Conservation (phyloP, 2,797 vertebrate genomes). For the Triplophysa yarkandensis region DNA sequence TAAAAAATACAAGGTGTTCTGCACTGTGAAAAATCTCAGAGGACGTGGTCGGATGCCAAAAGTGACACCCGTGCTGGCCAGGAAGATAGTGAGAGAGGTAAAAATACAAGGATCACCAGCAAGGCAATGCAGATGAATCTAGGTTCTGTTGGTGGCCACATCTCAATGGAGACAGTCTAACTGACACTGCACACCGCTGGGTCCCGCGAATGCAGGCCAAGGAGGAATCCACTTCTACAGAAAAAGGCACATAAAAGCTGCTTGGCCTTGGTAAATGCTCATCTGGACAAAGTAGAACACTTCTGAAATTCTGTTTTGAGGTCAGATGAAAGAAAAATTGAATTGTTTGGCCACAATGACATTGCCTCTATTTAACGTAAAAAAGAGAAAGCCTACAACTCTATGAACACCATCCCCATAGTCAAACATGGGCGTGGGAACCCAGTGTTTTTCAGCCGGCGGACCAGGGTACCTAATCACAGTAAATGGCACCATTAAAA, state of each 20-base stretch:
- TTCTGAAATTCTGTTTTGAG: neutral
- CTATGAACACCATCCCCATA: neutral
- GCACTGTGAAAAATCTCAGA: no score
- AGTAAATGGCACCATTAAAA: neutral
- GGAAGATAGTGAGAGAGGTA: slow-evolving; percentile 13
- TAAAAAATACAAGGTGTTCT: neutral
- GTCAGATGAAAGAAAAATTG: slow-evolving; percentile 1
- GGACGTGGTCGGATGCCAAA: neutral
- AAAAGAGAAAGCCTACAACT: neutral
- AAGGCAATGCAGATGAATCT: slow-evolving; percentile 19
- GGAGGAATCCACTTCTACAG: slow-evolving; percentile 6
- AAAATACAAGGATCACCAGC: slow-evolving; percentile 23
- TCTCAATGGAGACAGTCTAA: slow-evolving; percentile 32
- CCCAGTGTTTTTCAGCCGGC: neutral
- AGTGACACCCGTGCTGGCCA: slow-evolving; percentile 24
- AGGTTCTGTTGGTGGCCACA: slow-evolving; percentile 12
- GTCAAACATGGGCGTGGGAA: neutral
- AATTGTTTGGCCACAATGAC: neutral
- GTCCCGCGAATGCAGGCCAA: slow-evolving; percentile 8
- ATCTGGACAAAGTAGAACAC: neutral
- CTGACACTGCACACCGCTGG: slow-evolving; percentile 22
- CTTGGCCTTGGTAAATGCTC: slow-evolving; percentile 5
- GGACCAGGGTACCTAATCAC: neutral
- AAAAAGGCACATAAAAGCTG: slow-evolving; percentile 18
- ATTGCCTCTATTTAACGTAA: neutral